Base-by-base conservation (phyloP, 2,888 invertebrate genomes). In the Tridacna crocea region DNA sequence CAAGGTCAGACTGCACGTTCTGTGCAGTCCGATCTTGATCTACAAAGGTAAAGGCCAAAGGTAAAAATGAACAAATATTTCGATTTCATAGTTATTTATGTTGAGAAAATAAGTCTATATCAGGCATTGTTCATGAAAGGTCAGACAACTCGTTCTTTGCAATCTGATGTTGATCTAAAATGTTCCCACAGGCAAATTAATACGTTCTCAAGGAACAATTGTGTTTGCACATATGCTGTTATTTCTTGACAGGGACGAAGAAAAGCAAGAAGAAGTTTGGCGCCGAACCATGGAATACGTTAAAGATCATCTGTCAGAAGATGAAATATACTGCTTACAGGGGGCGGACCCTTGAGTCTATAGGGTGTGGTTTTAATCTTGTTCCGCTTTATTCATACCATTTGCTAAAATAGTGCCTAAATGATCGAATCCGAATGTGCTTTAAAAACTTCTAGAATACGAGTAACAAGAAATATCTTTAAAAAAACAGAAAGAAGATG, bases 181-280 rank as follows among this genome's bases (percentile, higher is more conserved):
- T 36, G 36, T 36, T 8, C 8, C 3, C 36, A 36, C 2, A 58
- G 4, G 17, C n/a, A 58, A 17, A 58, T n/a, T 6, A 58, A 4
- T 58, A 6, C n/a, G 58, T 17, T 2, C 19, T 19, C 4, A 17
- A 4, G 17, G 58, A 51, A 17, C 51, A 17, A 12, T 51, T 13
- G 51, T n/a, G 36, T 36, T 36, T 4, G 36, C 36, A n/a, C 51
- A 51, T 55, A 55, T 55, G 3, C 3, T 55, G 8, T 47, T 47
- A n/a, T 36, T 27, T 72, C 36, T 68, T 58, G 46, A 75, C 75
- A 88, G 88, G 46, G 83, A 87, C 70, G 85, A 86, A 70, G 61
- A 15, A 0, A 80, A 83, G 22, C 88, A 87, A 70, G 87, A 88
- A 70, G 80, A 80, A 55, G 26, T 88, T n/a, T 88, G 88, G 88